Conservation (phyloP, 2,888 invertebrate species). For the Coleophora deauratella region DNA sequence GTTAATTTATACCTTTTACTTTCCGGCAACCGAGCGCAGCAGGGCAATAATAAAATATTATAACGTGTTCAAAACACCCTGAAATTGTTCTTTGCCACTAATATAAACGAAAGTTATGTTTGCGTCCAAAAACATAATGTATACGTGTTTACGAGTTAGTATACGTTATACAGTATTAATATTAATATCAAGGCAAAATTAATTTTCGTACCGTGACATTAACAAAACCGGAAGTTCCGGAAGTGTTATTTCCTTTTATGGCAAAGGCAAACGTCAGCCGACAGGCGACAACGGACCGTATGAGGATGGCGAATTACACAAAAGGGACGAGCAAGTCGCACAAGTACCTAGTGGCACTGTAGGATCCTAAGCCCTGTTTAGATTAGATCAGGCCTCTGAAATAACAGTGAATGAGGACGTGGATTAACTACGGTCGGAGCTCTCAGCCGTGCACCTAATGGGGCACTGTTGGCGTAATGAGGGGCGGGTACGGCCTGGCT, state of each 20-base stretch:
- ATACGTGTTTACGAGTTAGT: too few species aligned
- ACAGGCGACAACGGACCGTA: conserved; percentile 36
- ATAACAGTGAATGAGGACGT: conserved; percentile 75
- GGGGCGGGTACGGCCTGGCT: conserved; percentile 42
- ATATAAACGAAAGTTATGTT: too few species aligned
- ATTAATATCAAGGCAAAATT: too few species aligned
- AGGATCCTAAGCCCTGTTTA: conserved; percentile 72
- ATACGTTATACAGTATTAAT: too few species aligned
- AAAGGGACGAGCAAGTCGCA: conserved; percentile 69
- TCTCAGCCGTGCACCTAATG: conserved; percentile 70
- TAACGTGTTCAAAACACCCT: too few species aligned
- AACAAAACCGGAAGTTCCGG: conserved; percentile 55
- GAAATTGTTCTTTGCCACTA: too few species aligned
- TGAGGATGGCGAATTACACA: conserved; percentile 65
- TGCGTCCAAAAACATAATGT: too few species aligned
- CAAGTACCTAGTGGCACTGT: conserved; percentile 68
- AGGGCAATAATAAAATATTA: too few species aligned
- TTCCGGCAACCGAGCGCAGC: too few species aligned
- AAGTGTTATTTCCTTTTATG: conserved; percentile 64
- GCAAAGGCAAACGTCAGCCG: conserved; percentile 56
- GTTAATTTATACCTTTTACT: too few species aligned
- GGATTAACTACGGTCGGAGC: conserved; percentile 74
- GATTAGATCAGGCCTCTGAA: conserved; percentile 74
- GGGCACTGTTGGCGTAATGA: conserved; percentile 69
- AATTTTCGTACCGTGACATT: conserved; percentile 48